phyloP scores from a whole-genome alignment of 2,888 invertebrate genomes.

The Teleogryllus oceanicus region DNA sequence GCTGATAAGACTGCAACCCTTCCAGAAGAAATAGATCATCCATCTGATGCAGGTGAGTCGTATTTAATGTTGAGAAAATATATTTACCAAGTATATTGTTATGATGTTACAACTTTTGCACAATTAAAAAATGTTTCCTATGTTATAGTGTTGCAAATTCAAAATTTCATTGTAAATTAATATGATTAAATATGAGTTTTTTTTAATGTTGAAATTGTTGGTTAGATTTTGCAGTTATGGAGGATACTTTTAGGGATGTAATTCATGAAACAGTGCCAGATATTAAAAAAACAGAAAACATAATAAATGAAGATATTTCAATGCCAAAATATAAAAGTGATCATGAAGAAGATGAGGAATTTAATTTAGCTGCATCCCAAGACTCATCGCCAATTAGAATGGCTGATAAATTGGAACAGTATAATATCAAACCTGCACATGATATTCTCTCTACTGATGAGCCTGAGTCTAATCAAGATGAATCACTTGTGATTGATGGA shows the following conservation, averaged over 20 bases:
- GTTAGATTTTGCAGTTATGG: neutral
- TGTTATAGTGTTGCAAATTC: too few relatives aligned
- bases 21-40: slow-evolving; percentile 44
- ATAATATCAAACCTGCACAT: neutral
- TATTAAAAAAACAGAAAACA: neutral
- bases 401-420: slow-evolving; percentile 18
- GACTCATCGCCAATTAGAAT: neutral
- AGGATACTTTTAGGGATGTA: neutral
- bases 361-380: slow-evolving; percentile 18
- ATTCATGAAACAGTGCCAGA: neutral
- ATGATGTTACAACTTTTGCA: too few relatives aligned
- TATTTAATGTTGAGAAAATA: too few relatives aligned
- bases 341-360: neutral
- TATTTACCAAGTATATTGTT: too few relatives aligned
- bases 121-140: too few relatives aligned
- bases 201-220: too few relatives aligned
- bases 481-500: neutral
- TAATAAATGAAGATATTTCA: neutral
- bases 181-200: too few relatives aligned
- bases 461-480: neutral
- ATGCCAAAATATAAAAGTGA: neutral
- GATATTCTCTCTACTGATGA: neutral
- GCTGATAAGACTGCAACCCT: slow-evolving; percentile 41
- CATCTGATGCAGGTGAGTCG: too few relatives aligned
- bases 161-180: too few relatives aligned